phyloP scores from a whole-genome alignment of 2,113 vertebrate genomes.

The Prolemur simus region DNA sequence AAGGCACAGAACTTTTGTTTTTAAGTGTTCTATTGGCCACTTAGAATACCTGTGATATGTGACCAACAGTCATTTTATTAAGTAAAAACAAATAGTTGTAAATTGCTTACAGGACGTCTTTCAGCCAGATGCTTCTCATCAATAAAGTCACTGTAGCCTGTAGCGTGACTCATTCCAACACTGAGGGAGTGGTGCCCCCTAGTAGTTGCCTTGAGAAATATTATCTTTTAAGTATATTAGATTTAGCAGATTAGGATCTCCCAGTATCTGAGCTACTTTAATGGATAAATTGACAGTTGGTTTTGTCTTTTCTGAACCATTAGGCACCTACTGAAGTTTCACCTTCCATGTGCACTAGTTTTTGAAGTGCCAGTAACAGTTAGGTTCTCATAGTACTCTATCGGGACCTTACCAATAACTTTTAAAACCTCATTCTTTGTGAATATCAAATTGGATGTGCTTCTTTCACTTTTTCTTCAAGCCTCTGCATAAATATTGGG shows the following conservation, averaged over 20 bases:
- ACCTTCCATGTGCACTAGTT: not conserved
- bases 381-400: not conserved
- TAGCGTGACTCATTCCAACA: not conserved
- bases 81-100: conserved; percentile 62
- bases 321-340: not conserved
- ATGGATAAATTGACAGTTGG: not conserved
- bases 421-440: not conserved
- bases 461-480: not conserved
- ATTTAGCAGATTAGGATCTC: not conserved
- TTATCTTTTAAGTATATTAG: not conserved
- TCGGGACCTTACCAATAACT: not conserved
- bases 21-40: conserved; percentile 51
- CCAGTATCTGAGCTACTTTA: too few species aligned
- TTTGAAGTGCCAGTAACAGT: not conserved
- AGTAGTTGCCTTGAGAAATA: not conserved
- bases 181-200: not conserved
- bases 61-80: conserved; percentile 57
- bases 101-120: conserved; percentile 28
- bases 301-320: not conserved
- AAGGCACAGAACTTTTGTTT: conserved; percentile 40
- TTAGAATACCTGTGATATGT: conserved; percentile 48
- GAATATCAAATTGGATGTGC: not conserved
- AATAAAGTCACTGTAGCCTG: not conserved
- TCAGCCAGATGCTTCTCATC: not conserved
- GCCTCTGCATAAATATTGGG: not conserved